phyloP scores from a whole-genome alignment of 2,888 invertebrate genomes.

The Papilio gigon region DNA sequence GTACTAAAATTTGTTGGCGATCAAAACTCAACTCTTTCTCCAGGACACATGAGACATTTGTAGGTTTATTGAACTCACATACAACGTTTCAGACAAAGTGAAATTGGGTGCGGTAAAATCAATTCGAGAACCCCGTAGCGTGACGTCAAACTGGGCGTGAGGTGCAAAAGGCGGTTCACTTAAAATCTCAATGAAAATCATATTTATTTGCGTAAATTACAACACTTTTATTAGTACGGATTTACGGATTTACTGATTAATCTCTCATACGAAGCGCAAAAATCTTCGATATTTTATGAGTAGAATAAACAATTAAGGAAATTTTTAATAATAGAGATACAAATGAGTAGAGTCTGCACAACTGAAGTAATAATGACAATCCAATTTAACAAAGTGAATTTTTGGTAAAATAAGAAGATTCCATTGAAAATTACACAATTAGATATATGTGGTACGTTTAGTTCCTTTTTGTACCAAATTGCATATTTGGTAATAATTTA shows the following conservation, averaged over 20 bases:
- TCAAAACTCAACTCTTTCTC: constrained; percentile 49
- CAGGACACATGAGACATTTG: constrained; percentile 33
- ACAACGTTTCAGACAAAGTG: constrained; percentile 53
- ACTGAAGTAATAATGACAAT: background rate
- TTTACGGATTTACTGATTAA: background rate
- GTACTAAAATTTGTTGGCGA: constrained; percentile 53
- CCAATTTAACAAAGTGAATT: background rate
- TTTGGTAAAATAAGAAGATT: background rate
- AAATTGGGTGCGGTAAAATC: constrained; percentile 78
- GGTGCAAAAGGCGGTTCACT: constrained; percentile 62
- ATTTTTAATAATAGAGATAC: background rate
- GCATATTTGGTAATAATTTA: too few species aligned
- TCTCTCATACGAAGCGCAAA: too few species aligned
- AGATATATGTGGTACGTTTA: too few species aligned
- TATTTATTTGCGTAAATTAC: background rate
- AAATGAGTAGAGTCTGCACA: background rate
- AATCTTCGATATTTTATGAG: too few species aligned
- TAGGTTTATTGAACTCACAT: constrained; percentile 47
- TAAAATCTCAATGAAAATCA: constrained; percentile 45
- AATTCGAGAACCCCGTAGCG: constrained; percentile 75
- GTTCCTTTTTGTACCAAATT: too few species aligned
- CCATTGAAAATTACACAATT: background rate
- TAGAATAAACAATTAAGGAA: too few species aligned
- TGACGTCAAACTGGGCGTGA: constrained; percentile 84
- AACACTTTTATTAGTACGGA: too few species aligned